Evolutionary conservation across 2,113 vertebrate genomes (phyloP).

Genomic region (Picathartes gymnocephalus): DNA sequence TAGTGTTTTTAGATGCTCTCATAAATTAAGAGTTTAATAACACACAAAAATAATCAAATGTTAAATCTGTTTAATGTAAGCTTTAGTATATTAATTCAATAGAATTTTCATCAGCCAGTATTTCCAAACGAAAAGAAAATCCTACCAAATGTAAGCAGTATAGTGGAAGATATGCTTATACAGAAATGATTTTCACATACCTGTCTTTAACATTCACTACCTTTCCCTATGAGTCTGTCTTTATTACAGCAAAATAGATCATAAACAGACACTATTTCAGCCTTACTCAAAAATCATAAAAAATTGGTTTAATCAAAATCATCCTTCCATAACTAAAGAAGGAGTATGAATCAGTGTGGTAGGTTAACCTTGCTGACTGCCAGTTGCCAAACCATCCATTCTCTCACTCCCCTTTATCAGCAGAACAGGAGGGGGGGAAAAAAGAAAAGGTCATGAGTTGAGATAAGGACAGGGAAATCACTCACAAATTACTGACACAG

Average conservation of each 20-base stretch:
- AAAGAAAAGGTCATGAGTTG: not conserved
- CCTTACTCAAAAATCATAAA: not conserved
- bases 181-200: not conserved
- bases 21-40: not conserved
- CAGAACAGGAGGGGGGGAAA: not conserved
- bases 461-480: not conserved
- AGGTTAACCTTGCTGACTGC: not conserved
- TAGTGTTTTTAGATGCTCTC: not conserved
- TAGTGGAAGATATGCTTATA: not conserved
- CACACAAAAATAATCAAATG: not conserved
- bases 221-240: not conserved
- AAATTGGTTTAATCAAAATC: conserved; percentile 14
- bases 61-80: not conserved
- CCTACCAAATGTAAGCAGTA: not conserved
- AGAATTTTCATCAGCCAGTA: not conserved
- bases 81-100: not conserved
- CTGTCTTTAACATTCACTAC: not conserved
- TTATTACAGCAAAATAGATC: not conserved
- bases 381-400: not conserved
- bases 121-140: not conserved
- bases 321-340: not conserved
- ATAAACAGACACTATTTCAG: not conserved
- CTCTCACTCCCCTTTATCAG: not conserved
- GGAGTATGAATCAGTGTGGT: not conserved
- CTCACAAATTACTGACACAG: not conserved